Evolutionary conservation across 2,797 vertebrate genomes (phyloP), one percentile per base, ranked within the genome.

Genomic region (Miichthys miiuy): DNA sequence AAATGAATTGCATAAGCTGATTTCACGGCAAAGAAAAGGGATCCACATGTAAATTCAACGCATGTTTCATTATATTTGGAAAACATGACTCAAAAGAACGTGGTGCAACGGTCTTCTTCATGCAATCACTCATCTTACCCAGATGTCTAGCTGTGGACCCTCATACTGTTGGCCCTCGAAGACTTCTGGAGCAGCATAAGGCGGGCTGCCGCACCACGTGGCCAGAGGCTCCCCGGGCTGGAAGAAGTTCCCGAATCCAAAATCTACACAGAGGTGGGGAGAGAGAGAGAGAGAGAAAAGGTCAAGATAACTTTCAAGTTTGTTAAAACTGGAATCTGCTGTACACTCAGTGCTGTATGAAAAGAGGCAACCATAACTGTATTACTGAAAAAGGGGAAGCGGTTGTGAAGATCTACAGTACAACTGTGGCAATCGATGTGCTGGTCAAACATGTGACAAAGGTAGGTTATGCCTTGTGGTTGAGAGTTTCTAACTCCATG

Each of bases 231-330:
- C 96, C 23, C 98, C 98, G 0, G 94, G 96, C 94, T 97, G 96
- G 91, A 98, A 99, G 95, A 99, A 99, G 93, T 99, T 99, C 75
- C 97, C 98, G 86, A 99, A 99, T 80, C 98, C 98, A 91, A 99
- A 99, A 95, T 99, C 98, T 99, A 92, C 70, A 89, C 16, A 54
- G 64, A 14, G 0, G 3, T 6, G 6, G 20, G 8, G 10, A n/a
- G 14, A 5, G 56, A 23, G 16, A 25, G n/a, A 20, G 68, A 47
- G n/a, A 4, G 8, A 25, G 47, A 10, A 69, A 27, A 57, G 38
- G n/a, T 17, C 30, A 54, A 63, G 58, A 55, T 34, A 0, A 44
- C 55, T 42, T 23, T 21, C 0, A 54, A 25, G 38, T 74, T 51
- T 54, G 52, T 23, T n/a, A n/a, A 72, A 58, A 63, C 25, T 4